Conservation (phyloP, 2,888 invertebrate species). For the Cheilosia soror region DNA sequence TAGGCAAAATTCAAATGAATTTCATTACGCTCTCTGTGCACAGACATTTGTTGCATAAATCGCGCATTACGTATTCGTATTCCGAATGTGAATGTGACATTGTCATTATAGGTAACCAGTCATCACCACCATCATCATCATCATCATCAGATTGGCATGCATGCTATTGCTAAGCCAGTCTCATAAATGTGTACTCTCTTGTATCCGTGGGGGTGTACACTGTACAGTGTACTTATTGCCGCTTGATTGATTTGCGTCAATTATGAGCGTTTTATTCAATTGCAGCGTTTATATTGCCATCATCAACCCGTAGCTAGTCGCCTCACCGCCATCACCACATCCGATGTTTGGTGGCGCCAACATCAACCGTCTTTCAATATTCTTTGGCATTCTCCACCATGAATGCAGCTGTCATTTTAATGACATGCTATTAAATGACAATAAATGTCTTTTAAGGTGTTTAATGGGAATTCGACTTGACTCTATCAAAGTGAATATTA, state of each 20-base stretch:
- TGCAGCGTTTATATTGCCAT: slow-evolving; percentile 44
- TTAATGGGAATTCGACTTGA: slow-evolving; percentile 67
- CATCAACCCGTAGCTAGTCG: slow-evolving; percentile 34
- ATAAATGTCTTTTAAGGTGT: slow-evolving; percentile 73
- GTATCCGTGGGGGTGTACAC: slow-evolving; percentile 32
- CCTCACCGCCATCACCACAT: slow-evolving; percentile 42
- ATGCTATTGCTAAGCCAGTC: slow-evolving; percentile 3
- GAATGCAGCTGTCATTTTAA: slow-evolving; percentile 71
- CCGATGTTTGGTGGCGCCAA: slow-evolving; percentile 73
- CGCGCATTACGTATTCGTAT: slow-evolving; percentile 55
- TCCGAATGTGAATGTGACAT: slow-evolving; percentile 62
- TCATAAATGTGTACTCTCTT: slow-evolving; percentile 38
- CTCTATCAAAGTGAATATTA: slow-evolving; percentile 49
- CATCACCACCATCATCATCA: slow-evolving; percentile 45
- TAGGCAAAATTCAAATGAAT: slow-evolving; percentile 64
- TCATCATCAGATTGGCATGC: slow-evolving; percentile 43
- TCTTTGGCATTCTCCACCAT: slow-evolving; percentile 34
- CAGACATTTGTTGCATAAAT: slow-evolving; percentile 72
- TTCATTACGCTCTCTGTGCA: slow-evolving; percentile 51
- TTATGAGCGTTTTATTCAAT: slow-evolving; percentile 72
- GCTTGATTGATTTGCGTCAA: slow-evolving; percentile 75
- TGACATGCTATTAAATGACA: slow-evolving; percentile 71
- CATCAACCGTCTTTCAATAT: slow-evolving; percentile 23
- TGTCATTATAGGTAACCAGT: slow-evolving; percentile 50
- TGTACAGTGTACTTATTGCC: slow-evolving; percentile 42